Evolutionary conservation across 2,113 vertebrate species (phyloP).

Genomic region (Rhabdomys dilectus): DNA sequence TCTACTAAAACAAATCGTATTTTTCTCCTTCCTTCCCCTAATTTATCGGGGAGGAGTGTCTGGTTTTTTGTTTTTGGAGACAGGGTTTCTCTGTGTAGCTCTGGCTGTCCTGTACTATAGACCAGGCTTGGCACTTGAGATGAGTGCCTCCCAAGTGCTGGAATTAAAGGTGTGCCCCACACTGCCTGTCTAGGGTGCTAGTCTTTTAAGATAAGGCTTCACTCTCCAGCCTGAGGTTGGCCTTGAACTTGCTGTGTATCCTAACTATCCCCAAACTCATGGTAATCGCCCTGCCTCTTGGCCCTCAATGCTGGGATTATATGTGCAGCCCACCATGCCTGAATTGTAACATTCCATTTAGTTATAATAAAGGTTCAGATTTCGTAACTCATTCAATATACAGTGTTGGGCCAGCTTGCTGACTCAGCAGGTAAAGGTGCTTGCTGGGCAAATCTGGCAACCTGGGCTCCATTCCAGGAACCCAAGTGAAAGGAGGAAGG

Average conservation of each 20-base stretch:
- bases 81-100: no score
- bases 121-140: no score
- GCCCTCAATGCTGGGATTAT: neutral
- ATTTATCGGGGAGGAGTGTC: no score
- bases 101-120: no score
- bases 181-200: neutral
- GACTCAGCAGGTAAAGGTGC: neutral
- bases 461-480: neutral
- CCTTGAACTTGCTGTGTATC: neutral
- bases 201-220: neutral
- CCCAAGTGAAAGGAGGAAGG: neutral
- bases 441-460: neutral
- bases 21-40: neutral
- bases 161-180: no score
- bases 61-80: no score
- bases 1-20: neutral
- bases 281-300: neutral
- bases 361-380: neutral
- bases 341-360: neutral
- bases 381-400: neutral
- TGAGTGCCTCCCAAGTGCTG: no score
- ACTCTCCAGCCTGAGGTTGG: no score
- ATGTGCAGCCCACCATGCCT: neutral
- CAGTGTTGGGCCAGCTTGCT: neutral
- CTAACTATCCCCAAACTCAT: neutral